These are phyloP conservation scores for Caenorhabditis macrosperma DNA, from an alignment of 2,888 invertebrate species.

Conservation along the genomic window DNA sequence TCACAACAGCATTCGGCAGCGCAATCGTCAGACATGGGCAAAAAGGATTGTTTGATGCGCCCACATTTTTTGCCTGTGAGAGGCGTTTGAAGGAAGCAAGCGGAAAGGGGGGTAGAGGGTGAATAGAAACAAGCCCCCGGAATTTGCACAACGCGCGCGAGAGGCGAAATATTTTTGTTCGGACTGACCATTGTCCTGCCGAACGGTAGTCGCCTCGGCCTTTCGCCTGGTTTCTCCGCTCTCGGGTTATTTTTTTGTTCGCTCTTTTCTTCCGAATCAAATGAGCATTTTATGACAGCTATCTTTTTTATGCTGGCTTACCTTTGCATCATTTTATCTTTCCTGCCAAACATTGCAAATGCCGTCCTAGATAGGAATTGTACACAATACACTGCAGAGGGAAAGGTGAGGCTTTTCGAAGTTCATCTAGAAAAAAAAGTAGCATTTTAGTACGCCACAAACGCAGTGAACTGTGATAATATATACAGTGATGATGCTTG, in stretches of 20 bases:
- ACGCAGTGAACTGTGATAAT: constrained; percentile 62
- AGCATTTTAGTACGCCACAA: constrained; percentile 57
- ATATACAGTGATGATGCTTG: constrained; percentile 62
- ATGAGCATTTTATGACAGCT: constrained; percentile 39
- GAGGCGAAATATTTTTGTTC: constrained; percentile 16
- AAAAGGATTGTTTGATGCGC: constrained; percentile 25
- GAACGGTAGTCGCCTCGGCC: constrained; percentile 37
- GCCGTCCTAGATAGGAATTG: constrained; percentile 51
- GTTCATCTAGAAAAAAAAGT: too few species aligned
- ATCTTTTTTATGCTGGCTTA: constrained; percentile 39
- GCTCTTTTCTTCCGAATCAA: neutral
- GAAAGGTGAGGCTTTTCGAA: constrained; percentile 9
- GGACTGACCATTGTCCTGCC: constrained; percentile 18
- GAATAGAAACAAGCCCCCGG: constrained; percentile 48
- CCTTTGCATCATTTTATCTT: too few species aligned
- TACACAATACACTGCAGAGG: constrained; percentile 17
- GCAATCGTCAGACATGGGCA: constrained; percentile 34
- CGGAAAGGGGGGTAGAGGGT: neutral
- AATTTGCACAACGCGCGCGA: constrained; percentile 36
- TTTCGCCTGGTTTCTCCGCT: constrained; percentile 13
- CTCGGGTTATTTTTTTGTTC: constrained; percentile 7
- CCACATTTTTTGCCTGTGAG: constrained; percentile 27
- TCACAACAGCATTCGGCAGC: constrained; percentile 37
- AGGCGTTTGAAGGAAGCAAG: neutral
- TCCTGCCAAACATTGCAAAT: neutral